Percentiles rank a stretch among this genome's conserved stretches.
These are phyloP conservation scores for Morpho deidamia DNA, from an alignment of 2,888 invertebrate genomes.

Conservation along the genomic window DNA sequence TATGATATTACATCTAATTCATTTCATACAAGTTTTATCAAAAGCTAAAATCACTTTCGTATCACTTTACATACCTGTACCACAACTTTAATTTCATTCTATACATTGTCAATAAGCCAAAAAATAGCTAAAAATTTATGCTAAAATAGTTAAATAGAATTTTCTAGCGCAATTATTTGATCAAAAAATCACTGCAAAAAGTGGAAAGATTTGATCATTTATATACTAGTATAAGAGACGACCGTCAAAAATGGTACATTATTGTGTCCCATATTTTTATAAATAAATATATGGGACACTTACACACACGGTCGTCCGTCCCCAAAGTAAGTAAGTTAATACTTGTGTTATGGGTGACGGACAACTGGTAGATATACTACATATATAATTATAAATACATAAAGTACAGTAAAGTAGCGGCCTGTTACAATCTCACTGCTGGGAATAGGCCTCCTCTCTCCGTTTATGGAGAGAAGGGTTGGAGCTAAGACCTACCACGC, in stretches of 20 bases:
- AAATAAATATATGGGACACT: neutral
- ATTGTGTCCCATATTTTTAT: no score
- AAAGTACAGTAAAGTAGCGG: no score
- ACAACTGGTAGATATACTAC: no score
- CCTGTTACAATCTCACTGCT: no score
- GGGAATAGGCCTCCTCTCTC: no score
- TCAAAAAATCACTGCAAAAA: constrained; percentile 18
- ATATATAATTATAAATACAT: no score
- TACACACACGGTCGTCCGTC: no score
- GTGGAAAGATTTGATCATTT: neutral
- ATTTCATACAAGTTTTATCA: constrained; percentile 25
- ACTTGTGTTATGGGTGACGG: no score
- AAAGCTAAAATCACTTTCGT: constrained; percentile 29
- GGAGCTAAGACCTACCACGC: no score
- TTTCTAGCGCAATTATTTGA: constrained; percentile 27
- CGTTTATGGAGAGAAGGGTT: no score
- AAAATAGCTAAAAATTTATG: constrained; percentile 28
- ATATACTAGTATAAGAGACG: neutral
- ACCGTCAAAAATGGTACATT: neutral
- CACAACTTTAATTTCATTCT: constrained; percentile 10
- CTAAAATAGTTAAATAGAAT: constrained; percentile 51
- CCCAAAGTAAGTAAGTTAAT: no score
- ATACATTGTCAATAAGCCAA: constrained; percentile 25
- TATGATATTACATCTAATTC: constrained; percentile 2
- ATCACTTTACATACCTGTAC: constrained; percentile 26